These are phyloP conservation scores for Toxotes lorentzi DNA, from an alignment of 2,797 vertebrate genomes.

Conservation along the genomic window DNA sequence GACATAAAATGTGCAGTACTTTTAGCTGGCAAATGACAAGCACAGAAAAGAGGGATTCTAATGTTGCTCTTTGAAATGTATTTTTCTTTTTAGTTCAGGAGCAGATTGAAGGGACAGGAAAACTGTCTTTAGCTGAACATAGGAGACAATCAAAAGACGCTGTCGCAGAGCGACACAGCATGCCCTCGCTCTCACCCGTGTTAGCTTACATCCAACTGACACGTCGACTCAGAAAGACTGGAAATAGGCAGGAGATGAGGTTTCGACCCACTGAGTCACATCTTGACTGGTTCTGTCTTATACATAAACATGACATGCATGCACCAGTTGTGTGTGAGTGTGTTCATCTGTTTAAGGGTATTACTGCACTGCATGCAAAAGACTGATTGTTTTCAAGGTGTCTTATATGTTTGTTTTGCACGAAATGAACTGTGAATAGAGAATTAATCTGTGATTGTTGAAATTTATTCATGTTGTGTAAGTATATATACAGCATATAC, in stretches of 20 bases:
- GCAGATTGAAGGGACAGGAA: conserved; percentile 2
- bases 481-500: neutral
- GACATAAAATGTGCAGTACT: neutral
- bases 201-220: conserved; percentile 61
- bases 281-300: conserved; percentile 55
- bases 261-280: conserved; percentile 70
- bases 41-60: neutral
- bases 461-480: neutral
- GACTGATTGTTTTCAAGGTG: conserved; percentile 1
- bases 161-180: conserved; percentile 2
- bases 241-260: conserved; percentile 72
- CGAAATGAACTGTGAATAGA: neutral
- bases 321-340: conserved; percentile 22
- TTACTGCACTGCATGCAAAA: neutral
- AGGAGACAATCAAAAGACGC: conserved; percentile 33
- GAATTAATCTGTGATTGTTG: neutral
- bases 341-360: conserved; percentile 22
- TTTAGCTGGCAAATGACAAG: neutral
- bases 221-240: conserved; percentile 50
- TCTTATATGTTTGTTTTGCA: neutral
- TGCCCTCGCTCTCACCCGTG: conserved; percentile 45
- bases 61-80: neutral
- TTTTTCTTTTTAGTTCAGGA: conserved; percentile 27
- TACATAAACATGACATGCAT: conserved; percentile 75
- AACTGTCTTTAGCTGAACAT: conserved; percentile 39